phyloP scores from a whole-genome alignment of 2,888 invertebrate genomes.

The Nephrotoma appendiculata region DNA sequence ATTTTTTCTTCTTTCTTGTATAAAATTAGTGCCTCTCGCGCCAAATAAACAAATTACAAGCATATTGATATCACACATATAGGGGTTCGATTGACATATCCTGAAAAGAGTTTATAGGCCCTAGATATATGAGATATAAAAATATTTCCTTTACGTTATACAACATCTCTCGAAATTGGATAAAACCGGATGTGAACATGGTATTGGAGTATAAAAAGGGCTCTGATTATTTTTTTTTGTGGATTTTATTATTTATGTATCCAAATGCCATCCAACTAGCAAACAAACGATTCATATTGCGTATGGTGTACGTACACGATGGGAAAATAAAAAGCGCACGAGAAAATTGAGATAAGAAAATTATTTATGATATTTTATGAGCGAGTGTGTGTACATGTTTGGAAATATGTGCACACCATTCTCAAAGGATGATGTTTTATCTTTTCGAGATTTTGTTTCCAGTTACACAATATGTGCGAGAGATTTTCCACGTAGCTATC shows the following conservation, averaged over 20 bases:
- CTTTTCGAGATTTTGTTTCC: not conserved
- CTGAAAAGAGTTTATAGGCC: not conserved
- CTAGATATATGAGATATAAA: not conserved
- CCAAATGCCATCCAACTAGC: not conserved
- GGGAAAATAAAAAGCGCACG: not conserved
- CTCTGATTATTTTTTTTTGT: not conserved
- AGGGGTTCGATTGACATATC: not conserved
- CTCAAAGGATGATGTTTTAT: not conserved
- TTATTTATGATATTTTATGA: not conserved
- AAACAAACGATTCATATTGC: not conserved
- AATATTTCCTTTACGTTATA: not conserved
- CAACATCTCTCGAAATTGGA: not conserved
- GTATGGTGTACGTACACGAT: not conserved
- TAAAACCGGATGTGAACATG: not conserved
- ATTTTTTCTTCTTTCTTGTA: not conserved
- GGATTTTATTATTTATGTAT: not conserved
- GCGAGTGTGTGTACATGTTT: not conserved
- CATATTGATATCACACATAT: not conserved
- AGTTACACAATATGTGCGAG: not conserved
- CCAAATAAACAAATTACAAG: not conserved
- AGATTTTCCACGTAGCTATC: not conserved
- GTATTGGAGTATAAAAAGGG: not conserved
- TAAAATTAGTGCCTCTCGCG: not conserved
- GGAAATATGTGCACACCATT: not conserved
- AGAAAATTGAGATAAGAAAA: not conserved